Conservation (phyloP, 2,797 vertebrate genomes). For the Sebastes trivittatus region DNA sequence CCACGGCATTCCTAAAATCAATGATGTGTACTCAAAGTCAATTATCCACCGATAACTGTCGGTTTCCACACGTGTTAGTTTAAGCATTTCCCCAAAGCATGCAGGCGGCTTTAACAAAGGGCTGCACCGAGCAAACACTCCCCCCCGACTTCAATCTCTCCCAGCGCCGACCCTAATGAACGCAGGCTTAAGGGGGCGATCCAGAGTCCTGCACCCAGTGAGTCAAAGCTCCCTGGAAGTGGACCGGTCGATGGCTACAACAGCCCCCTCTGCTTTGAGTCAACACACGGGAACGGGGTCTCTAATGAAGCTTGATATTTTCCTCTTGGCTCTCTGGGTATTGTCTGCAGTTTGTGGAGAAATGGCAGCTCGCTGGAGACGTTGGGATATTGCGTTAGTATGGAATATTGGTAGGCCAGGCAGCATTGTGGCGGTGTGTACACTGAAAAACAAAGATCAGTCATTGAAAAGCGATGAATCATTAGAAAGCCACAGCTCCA, state of each 20-base stretch:
- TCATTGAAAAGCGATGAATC: constrained; percentile 14
- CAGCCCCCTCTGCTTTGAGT: constrained; percentile 34
- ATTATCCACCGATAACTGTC: constrained; percentile 29
- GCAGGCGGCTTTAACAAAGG: neutral
- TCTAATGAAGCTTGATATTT: constrained; percentile 28
- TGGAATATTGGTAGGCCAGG: constrained; percentile 1
- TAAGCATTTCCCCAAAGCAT: constrained; percentile 22
- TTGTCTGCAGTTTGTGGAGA: neutral
- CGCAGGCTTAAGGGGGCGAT: constrained; percentile 46
- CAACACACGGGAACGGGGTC: constrained; percentile 11
- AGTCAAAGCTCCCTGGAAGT: constrained; percentile 13
- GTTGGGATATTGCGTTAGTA: constrained; percentile 4
- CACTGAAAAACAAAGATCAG: constrained; percentile 21
- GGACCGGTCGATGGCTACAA: constrained; percentile 34
- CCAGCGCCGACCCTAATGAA: constrained; percentile 46
- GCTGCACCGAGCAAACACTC: constrained; percentile 36
- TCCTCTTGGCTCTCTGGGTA: neutral
- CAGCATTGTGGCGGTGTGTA: constrained; percentile 1
- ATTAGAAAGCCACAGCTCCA: constrained; percentile 20
- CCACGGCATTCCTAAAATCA: constrained; percentile 30
- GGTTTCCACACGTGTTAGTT: constrained; percentile 21
- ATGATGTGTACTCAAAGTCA: constrained; percentile 36
- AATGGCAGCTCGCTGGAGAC: constrained; percentile 11
- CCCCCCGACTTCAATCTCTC: constrained; percentile 17
- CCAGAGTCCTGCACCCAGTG: constrained; percentile 8